Evolutionary conservation across 2,113 vertebrate genomes (phyloP).

Genomic region (Erpornis zantholeuca): DNA sequence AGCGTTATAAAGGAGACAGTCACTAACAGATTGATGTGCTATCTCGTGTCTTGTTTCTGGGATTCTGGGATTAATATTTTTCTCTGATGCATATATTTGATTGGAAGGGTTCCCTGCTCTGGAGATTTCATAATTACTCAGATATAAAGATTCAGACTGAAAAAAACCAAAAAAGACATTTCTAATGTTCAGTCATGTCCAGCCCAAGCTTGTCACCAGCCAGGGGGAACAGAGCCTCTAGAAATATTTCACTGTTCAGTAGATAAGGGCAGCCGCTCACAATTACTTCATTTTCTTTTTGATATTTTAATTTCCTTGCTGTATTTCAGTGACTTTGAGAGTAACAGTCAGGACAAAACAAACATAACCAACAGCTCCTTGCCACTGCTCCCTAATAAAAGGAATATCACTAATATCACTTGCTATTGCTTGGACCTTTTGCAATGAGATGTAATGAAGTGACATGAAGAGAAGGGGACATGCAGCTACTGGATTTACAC

Average conservation of each 20-base stretch:
- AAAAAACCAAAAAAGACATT: not conserved
- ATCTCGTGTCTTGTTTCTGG: not conserved
- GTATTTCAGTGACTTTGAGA: not conserved
- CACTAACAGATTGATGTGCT: not conserved
- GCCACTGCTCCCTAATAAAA: not conserved
- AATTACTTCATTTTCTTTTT: not conserved
- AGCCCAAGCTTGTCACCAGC: not conserved
- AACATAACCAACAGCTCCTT: not conserved
- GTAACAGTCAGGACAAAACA: not conserved
- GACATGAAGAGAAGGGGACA: not conserved
- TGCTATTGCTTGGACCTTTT: not conserved
- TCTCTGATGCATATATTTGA: not conserved
- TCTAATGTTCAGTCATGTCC: not conserved
- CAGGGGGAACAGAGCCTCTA: not conserved
- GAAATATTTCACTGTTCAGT: not conserved
- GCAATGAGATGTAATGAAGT: not conserved
- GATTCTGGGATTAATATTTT: not conserved
- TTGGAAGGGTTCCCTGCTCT: not conserved
- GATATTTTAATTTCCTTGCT: not conserved
- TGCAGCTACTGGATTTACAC: not conserved
- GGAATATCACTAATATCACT: not conserved
- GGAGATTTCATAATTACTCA: not conserved
- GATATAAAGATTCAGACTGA: not conserved
- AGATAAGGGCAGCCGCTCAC: not conserved
- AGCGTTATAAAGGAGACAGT: not conserved